Evolutionary conservation across 2,797 vertebrate species (phyloP).

Genomic region (Oryzias dopingdopingensis): DNA sequence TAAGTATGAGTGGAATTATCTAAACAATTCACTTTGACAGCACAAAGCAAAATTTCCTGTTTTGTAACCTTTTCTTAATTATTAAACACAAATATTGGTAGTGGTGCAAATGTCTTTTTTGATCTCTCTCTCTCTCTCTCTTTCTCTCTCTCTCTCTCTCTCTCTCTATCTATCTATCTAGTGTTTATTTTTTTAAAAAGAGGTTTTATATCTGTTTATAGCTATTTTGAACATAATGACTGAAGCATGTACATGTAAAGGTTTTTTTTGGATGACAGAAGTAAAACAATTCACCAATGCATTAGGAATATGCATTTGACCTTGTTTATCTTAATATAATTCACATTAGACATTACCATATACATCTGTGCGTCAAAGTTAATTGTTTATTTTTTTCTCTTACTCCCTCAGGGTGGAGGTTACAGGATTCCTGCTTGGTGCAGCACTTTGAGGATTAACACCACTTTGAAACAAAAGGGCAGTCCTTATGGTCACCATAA

Average conservation of each 20-base stretch:
- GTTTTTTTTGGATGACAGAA: too few species aligned
- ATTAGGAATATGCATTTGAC: constrained; percentile 4
- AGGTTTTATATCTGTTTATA: too few species aligned
- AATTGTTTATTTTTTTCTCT: constrained; percentile 41
- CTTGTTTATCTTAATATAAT: constrained; percentile 18
- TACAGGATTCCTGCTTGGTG: constrained; percentile 52
- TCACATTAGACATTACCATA: constrained; percentile 9
- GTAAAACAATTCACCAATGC: too few species aligned
- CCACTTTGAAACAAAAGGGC: constrained; percentile 34
- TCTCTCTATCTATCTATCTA: too few species aligned
- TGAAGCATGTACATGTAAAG: too few species aligned
- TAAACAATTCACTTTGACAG: constrained; percentile 23
- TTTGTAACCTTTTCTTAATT: constrained; percentile 4
- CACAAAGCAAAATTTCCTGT: constrained; percentile 13
- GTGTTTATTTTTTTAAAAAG: too few species aligned
- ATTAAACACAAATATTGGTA: constrained; percentile 13
- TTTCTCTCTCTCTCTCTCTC: too few species aligned
- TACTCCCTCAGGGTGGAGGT: constrained; percentile 68
- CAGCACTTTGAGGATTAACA: constrained; percentile 52
- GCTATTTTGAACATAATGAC: not conserved
- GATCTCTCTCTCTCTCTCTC: too few species aligned
- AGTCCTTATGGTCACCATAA: constrained; percentile 52
- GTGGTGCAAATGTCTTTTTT: constrained; percentile 14
- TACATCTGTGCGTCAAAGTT: constrained; percentile 23
- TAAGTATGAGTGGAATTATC: constrained; percentile 34